Conservation (phyloP, 2,888 invertebrate species). For the Leucozona laternaria region DNA sequence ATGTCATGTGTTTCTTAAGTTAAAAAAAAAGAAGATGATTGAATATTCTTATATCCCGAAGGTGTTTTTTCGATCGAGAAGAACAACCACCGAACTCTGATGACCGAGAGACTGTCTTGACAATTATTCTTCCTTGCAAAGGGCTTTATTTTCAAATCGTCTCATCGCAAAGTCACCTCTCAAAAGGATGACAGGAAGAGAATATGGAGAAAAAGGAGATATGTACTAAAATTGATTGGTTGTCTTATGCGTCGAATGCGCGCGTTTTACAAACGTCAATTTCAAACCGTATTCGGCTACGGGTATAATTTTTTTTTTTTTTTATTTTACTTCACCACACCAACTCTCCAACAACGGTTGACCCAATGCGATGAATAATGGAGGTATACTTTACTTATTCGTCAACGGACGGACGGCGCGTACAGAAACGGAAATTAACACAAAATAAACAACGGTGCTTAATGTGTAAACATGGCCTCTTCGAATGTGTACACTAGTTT, state of each 20-base stretch:
- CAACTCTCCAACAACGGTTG: conserved; percentile 36
- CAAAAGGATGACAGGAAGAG: conserved; percentile 10
- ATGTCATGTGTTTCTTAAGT: background rate
- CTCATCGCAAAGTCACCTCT: conserved; percentile 12
- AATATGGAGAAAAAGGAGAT: conserved; percentile 8
- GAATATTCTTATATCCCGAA: background rate
- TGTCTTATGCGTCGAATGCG: conserved; percentile 55
- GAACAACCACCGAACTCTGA: conserved; percentile 1
- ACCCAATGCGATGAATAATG: conserved; percentile 49
- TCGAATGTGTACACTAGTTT: conserved; percentile 18
- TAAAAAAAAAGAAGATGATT: background rate
- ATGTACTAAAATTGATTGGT: conserved; percentile 48
- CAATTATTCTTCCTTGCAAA: background rate
- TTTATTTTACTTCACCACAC: conserved; percentile 34
- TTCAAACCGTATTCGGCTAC: conserved; percentile 18
- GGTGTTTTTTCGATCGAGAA: conserved; percentile 14
- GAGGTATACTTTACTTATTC: conserved; percentile 27
- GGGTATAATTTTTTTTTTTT: conserved; percentile 2
- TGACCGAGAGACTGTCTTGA: conserved; percentile 15
- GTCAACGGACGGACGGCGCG: conserved; percentile 30
- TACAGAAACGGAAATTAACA: conserved; percentile 52
- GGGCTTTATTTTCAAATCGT: conserved; percentile 32
- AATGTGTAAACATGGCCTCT: conserved; percentile 51
- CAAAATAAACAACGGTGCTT: conserved; percentile 57
- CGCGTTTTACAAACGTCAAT: conserved; percentile 68